Evolutionary conservation across 2,113 vertebrate genomes (phyloP), one percentile per base, ranked within the genome.

Genomic region (Oncorhynchus keta): DNA sequence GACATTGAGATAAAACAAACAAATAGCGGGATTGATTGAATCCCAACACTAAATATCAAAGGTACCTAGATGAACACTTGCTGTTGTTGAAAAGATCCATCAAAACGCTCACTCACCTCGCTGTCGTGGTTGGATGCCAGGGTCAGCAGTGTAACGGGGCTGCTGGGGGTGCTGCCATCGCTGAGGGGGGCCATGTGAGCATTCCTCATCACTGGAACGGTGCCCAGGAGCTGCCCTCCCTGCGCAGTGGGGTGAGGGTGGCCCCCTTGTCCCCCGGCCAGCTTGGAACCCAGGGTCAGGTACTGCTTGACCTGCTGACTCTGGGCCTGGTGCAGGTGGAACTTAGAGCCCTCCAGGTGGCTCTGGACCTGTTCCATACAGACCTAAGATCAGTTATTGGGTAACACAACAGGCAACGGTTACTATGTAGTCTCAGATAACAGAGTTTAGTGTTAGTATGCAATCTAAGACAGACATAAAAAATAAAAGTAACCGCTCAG

Each of bases 261-360:
- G 9, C 66, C 32, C 3, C 89, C 91, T 73, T 95, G 95, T 4
- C 95, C 94, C 28, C 88, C 89, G 80, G 94, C 86, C 28, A 96
- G 79, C 87, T 96, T 97, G 79, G 94, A 92, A 45, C 97, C 97
- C 11, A 97, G 90, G 5, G 95, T 95, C 89, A 97, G 84, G 85
- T 96, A 97, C 85, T 97, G 95, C 85, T 97, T 96, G 83, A 96
- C 94, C 86, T 97, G 97, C 80, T 96, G 93, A 73, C 91, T 93
- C 90, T 96, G 96, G 77, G 88, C 86, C 86, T 96, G 95, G 61
- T 96, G 95, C 68, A 96, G 87, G 62, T 96, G 95, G 81, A 95
- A 96, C 83, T 95, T 96, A 81, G 96, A 93, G 82, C 92, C 96
- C 89, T 98, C 97, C 90, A 97, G 89, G 85, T 97, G 96, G 70